Percentiles rank a stretch among this genome's conserved stretches.
Conservation (phyloP, 1,140 invertebrate genomes). For the Aphelenchoides avenae region DNA sequence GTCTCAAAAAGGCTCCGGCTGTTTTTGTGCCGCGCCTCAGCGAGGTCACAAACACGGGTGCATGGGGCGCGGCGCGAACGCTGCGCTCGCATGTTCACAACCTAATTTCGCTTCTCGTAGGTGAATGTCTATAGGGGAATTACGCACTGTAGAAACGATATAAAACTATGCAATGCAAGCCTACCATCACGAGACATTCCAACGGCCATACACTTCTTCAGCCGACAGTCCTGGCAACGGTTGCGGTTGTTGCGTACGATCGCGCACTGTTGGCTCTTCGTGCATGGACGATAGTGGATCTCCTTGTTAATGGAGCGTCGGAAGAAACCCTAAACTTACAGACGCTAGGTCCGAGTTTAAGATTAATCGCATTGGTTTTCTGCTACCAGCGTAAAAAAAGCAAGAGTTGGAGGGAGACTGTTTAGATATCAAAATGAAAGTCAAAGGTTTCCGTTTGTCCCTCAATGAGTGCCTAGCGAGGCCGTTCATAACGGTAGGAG, state of each 20-base stretch:
- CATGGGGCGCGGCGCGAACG: neutral
- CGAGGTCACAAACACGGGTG: neutral
- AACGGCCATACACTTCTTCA: slow-evolving; percentile 95
- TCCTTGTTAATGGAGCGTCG: slow-evolving; percentile 89
- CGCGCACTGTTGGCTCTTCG: slow-evolving; percentile 93
- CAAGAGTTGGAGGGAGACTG: too few species aligned
- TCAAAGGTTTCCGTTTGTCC: too few species aligned
- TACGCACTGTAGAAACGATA: neutral
- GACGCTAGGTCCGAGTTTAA: slow-evolving; percentile 12
- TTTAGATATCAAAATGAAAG: too few species aligned
- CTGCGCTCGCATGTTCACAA: too few species aligned
- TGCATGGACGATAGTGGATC: slow-evolving; percentile 92
- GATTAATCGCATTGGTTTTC: slow-evolving; percentile 2
- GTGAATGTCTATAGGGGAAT: neutral
- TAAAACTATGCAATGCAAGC: slow-evolving; percentile 60
- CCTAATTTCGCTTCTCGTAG: neutral
- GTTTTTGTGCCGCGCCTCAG: neutral
- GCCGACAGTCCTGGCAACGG: slow-evolving; percentile 89
- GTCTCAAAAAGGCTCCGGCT: neutral
- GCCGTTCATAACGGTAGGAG: too few species aligned
- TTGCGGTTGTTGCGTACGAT: slow-evolving; percentile 93
- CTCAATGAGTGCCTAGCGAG: too few species aligned
- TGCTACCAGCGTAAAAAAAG: too few species aligned
- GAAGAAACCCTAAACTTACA: slow-evolving; percentile 66
- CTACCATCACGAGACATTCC: slow-evolving; percentile 97